Evolutionary conservation across 2,797 vertebrate genomes (phyloP).

Genomic region (Gymnocypris eckloni): DNA sequence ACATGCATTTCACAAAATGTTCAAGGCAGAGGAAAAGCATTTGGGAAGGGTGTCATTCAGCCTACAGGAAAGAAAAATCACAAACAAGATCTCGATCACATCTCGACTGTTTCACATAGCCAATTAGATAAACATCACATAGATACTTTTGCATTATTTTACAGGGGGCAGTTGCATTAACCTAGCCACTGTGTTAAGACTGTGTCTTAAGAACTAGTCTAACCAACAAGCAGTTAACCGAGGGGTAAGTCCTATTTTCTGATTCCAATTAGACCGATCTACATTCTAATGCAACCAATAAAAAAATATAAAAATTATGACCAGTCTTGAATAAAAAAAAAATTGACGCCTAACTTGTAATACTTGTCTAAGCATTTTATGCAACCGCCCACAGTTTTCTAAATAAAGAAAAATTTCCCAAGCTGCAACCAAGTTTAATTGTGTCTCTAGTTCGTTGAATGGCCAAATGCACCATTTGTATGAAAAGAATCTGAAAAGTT

Average conservation of each 20-base stretch:
- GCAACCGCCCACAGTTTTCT: not conserved
- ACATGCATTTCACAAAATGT: conserved; percentile 73
- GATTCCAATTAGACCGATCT: not conserved
- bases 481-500: not conserved
- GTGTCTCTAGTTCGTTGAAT: conserved; percentile 22
- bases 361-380: not conserved
- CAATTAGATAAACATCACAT: not conserved
- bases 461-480: not conserved
- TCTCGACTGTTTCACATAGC: not conserved
- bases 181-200: not conserved
- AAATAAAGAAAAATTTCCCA: conserved; percentile 55
- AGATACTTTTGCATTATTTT: not conserved
- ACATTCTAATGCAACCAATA: not conserved
- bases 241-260: not conserved
- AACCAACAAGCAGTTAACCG: not conserved
- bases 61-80: conserved; percentile 55
- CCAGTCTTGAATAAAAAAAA: not conserved
- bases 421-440: conserved; percentile 53
- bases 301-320: too few species aligned
- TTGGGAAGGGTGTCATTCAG: conserved; percentile 73
- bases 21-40: conserved; percentile 75
- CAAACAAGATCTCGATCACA: not conserved
- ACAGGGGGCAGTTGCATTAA: not conserved
- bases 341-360: not conserved
- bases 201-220: not conserved